Percentiles rank a stretch among this genome's conserved stretches.
Evolutionary conservation across 2,797 vertebrate genomes (phyloP).

Genomic region (Podargus strigoides): DNA sequence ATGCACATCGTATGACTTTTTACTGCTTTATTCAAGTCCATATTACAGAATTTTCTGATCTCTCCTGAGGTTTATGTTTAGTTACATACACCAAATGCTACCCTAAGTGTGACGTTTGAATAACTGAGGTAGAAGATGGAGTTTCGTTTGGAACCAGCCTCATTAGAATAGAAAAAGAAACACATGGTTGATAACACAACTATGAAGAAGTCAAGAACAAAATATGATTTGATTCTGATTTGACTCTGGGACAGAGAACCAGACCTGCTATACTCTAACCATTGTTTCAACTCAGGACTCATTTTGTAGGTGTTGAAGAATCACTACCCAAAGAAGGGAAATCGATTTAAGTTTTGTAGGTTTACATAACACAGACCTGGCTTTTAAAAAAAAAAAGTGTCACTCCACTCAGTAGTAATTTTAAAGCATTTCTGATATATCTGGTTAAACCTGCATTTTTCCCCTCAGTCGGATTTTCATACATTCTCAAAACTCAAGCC

Average conservation of each 20-base stretch:
- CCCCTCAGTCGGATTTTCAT: neutral
- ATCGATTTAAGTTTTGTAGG: neutral
- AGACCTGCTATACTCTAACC: neutral
- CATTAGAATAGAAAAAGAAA: neutral
- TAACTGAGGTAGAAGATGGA: neutral
- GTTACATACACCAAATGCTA: neutral
- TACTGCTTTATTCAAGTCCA: neutral
- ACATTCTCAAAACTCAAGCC: neutral
- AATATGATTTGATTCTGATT: neutral
- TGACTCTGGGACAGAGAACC: neutral
- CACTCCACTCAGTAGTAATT: neutral
- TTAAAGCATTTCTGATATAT: neutral
- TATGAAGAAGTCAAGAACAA: neutral
- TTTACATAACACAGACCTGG: neutral
- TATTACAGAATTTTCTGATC: neutral
- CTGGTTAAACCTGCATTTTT: neutral
- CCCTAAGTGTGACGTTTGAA: neutral
- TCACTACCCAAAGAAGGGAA: neutral
- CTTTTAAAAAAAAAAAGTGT: no score
- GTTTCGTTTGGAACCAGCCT: neutral
- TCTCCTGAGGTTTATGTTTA: neutral
- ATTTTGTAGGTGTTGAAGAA: neutral
- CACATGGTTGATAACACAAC: neutral
- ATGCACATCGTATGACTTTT: neutral
- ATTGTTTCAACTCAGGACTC: neutral